Evolutionary conservation across 1,140 invertebrate species (phyloP).

Genomic region (Cotesia vestalis): DNA sequence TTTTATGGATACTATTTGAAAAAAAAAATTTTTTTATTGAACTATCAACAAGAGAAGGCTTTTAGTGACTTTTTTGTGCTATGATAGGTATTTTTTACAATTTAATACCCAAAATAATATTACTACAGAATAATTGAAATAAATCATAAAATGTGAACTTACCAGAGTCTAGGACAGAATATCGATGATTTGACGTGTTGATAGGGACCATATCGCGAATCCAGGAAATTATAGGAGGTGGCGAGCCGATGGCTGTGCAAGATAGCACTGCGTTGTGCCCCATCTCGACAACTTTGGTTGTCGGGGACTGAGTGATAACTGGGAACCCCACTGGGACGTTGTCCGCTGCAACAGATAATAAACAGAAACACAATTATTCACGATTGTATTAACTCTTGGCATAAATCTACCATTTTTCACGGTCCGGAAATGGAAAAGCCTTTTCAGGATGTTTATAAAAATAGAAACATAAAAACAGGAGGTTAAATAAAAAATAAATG

Average conservation of each 20-base stretch:
- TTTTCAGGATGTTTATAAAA: slow-evolving; percentile 17
- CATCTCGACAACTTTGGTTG: slow-evolving; percentile 92
- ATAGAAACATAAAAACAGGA: slow-evolving; percentile 3
- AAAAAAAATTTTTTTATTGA: too few relatives aligned
- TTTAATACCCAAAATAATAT: too few relatives aligned
- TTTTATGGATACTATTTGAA: too few relatives aligned
- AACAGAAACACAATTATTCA: background rate
- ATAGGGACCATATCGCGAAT: slow-evolving; percentile 87
- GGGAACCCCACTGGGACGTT: slow-evolving; percentile 92
- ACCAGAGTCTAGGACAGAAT: slow-evolving; percentile 82
- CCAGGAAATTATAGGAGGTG: slow-evolving; percentile 89
- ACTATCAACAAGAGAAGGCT: too few relatives aligned
- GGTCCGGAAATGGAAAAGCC: background rate
- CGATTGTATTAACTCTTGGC: background rate
- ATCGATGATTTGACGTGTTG: slow-evolving; percentile 82
- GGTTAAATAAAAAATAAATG: background rate
- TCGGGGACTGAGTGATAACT: slow-evolving; percentile 82
- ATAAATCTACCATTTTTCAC: too few relatives aligned
- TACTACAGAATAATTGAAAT: too few relatives aligned
- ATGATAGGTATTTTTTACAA: too few relatives aligned
- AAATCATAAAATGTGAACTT: slow-evolving; percentile 58
- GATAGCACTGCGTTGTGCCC: slow-evolving; percentile 89
- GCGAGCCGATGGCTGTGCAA: slow-evolving; percentile 87
- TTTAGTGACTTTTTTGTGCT: too few relatives aligned
- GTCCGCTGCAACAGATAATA: slow-evolving; percentile 69